Evolutionary conservation across 2,797 vertebrate species (phyloP).

Genomic region (Hypotaenidia okinawae): DNA sequence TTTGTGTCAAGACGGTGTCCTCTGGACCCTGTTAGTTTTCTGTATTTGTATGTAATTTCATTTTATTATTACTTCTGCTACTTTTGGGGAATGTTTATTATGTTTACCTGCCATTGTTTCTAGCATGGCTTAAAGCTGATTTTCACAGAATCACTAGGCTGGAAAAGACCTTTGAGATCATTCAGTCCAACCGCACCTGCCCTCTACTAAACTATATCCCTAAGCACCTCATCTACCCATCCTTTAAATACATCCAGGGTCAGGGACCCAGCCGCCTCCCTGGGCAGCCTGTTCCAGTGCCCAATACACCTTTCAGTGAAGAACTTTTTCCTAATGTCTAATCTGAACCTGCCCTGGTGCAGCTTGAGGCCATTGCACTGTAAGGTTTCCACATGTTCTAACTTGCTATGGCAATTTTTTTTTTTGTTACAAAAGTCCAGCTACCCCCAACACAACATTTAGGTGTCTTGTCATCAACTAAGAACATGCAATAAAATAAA

Average conservation of each 20-base stretch:
- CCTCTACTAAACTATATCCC: too few species aligned
- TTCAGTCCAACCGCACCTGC: too few species aligned
- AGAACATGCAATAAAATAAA: not conserved
- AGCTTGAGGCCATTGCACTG: not conserved
- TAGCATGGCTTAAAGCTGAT: not conserved
- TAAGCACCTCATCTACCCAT: too few species aligned
- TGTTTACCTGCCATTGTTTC: not conserved
- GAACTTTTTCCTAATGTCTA: too few species aligned
- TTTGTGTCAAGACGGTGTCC: not conserved
- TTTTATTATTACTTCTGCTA: conserved; percentile 1
- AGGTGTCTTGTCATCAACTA: not conserved
- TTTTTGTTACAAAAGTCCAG: not conserved
- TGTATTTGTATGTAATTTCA: not conserved
- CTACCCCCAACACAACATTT: not conserved
- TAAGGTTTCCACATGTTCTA: not conserved
- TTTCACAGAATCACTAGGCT: not conserved
- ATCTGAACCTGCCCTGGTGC: too few species aligned
- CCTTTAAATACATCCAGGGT: too few species aligned
- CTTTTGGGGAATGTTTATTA: not conserved
- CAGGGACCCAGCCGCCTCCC: too few species aligned
- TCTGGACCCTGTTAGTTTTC: not conserved
- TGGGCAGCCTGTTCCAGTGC: too few species aligned
- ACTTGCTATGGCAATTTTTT: not conserved
- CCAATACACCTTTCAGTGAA: too few species aligned
- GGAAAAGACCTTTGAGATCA: too few species aligned